Evolutionary conservation across 2,113 vertebrate species (phyloP).

Genomic region (Archilochus colubris): DNA sequence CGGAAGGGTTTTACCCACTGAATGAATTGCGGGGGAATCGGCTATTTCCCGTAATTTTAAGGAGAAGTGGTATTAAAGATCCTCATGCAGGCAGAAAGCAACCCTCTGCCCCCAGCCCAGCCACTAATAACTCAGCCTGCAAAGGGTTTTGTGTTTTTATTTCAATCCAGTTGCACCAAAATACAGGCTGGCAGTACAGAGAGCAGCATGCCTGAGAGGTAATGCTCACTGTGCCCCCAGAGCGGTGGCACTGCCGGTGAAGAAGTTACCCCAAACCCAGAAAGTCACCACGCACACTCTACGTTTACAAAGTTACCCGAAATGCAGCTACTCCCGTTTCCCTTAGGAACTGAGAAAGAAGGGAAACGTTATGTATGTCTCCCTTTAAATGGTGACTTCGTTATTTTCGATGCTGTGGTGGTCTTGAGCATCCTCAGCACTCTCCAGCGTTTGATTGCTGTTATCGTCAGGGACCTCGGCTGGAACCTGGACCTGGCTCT

Average conservation of each 20-base stretch:
- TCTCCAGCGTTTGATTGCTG: constrained; percentile 46
- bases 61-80: neutral
- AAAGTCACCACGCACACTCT: neutral
- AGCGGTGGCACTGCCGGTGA: neutral
- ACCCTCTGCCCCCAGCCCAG: rapidly evolving
- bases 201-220: neutral
- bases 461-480: neutral
- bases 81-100: no score
- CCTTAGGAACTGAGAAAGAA: neutral
- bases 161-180: constrained; percentile 61
- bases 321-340: neutral
- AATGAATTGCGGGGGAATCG: neutral
- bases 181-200: constrained; percentile 54
- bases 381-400: constrained; percentile 18
- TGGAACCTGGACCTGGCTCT: neutral
- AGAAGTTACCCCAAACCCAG: neutral
- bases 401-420: constrained; percentile 51
- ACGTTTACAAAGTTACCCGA: constrained; percentile 7
- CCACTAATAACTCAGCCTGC: neutral
- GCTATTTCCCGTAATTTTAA: neutral
- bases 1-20: neutral
- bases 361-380: rapidly evolving
- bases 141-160: constrained; percentile 63
- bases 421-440: constrained; percentile 16
- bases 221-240: neutral